Percentiles rank a stretch among this genome's conserved stretches.
phyloP scores from a whole-genome alignment of 23 tunicate species.

The Styela plicata region DNA sequence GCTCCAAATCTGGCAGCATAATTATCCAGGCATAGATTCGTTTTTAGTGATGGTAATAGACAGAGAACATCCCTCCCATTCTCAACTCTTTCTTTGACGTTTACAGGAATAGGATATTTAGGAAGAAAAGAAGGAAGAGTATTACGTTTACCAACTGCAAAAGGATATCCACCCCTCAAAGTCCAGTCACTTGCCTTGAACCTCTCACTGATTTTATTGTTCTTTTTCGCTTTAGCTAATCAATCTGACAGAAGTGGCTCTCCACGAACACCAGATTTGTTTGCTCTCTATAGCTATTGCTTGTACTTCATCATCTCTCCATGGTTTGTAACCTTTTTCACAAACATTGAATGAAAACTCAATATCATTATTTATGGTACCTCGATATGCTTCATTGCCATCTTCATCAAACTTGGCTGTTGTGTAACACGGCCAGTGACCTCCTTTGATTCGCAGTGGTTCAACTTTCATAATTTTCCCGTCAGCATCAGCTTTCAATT shows the following conservation, averaged over 20 bases:
- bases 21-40: constrained; percentile 43
- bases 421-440: constrained; percentile 45
- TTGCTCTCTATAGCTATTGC: constrained; percentile 63
- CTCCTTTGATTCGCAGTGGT: constrained; percentile 46
- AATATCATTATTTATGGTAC: constrained; percentile 52
- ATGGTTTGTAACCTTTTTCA: constrained; percentile 42
- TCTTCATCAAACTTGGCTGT: constrained; percentile 3
- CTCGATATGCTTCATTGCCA: constrained; percentile 13
- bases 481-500: constrained; percentile 32
- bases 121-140: constrained; percentile 83
- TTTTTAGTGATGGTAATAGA: constrained; percentile 37
- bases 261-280: constrained; percentile 46
- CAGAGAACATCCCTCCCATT: constrained; percentile 45
- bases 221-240: constrained; percentile 6
- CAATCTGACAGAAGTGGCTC: constrained; percentile 55
- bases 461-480: constrained; percentile 34
- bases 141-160: constrained; percentile 23
- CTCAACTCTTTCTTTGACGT: constrained; percentile 30
- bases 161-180: constrained; percentile 52
- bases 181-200: constrained; percentile 38
- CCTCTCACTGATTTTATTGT: background rate
- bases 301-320: constrained; percentile 54
- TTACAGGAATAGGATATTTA: constrained; percentile 57
- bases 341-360: constrained; percentile 35
- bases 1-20: constrained; percentile 53